Evolutionary conservation across 2,888 invertebrate genomes (phyloP), one percentile per base, ranked within the genome.

Genomic region (Oscheius sp.): DNA sequence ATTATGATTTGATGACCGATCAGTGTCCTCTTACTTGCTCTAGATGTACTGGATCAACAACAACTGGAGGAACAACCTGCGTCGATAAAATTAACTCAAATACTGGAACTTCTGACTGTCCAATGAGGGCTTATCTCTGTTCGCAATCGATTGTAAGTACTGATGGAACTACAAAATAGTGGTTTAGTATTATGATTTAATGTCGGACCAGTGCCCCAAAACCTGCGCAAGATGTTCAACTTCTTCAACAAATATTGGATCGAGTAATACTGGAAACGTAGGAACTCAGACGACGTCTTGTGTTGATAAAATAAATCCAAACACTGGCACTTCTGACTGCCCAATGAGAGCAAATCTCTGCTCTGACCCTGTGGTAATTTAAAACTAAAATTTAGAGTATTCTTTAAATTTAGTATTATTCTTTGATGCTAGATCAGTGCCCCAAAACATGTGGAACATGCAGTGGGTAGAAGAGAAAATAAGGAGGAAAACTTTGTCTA

Each of bases 141-240:
- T 12, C 3, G 3, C 4, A 48, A 4, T 12, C 15, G 12, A 25
- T 23, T 48, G 48, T 48, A 25, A 48, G 8, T 48, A 25, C 12
- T 17, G 3, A n/a, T 45, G 8, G 8, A 15, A 45, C 25, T 48
- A 20, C 12, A 5, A 25, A 25, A 25, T 23, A 48, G 10, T 3
- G 25, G 3, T 48, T 48, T 25, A 48, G 48, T 48, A 48, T 25
- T 48, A 3, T 25, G 4, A 3, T 5, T 12, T 48, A 12, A 48
- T 48, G 48, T 23, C 48, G 20, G 48, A 48, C 25, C 48, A 48
- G 12, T 48, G 48, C 25, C 48, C 48, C n/a, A 53, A 29, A 34
- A 74, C 74, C 8, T 74, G 74, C 61, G 72, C 66, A 55, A 67
- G 73, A 70, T 73, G 73, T 67, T 39, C 72, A 6, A 65, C 69